Conservation (phyloP, 1,140 invertebrate species). For the Trypoxylus dichotomus region DNA sequence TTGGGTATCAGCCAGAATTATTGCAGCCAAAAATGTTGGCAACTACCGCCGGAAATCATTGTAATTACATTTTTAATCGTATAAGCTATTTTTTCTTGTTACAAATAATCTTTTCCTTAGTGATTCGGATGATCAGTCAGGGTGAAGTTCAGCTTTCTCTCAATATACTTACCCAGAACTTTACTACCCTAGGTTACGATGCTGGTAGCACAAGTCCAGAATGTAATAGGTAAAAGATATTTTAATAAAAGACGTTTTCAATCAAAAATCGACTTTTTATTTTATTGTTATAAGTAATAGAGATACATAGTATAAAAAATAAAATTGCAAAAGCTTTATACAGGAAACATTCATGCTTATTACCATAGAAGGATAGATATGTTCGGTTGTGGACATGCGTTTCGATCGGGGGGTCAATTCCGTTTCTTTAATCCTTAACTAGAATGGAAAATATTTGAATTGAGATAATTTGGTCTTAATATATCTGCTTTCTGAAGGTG, state of each 20-base stretch:
- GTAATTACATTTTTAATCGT: slow-evolving; percentile 33
- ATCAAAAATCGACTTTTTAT: background rate
- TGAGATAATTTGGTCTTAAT: too few species aligned
- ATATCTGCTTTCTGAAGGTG: too few species aligned
- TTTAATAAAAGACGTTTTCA: background rate
- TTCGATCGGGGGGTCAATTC: too few species aligned
- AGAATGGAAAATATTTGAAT: too few species aligned
- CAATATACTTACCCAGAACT: slow-evolving; percentile 45
- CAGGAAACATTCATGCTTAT: too few species aligned
- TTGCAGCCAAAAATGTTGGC: slow-evolving; percentile 51
- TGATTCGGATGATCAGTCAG: slow-evolving; percentile 47
- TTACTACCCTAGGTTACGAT: slow-evolving; percentile 47
- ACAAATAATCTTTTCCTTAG: slow-evolving; percentile 39
- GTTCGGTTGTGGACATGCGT: too few species aligned
- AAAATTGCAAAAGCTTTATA: too few species aligned
- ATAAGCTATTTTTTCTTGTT: slow-evolving; percentile 10
- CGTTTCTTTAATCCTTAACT: too few species aligned
- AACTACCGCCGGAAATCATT: slow-evolving; percentile 48
- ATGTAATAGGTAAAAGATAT: background rate
- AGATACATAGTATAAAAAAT: background rate
- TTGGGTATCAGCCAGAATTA: slow-evolving; percentile 52
- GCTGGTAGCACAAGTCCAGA: slow-evolving; percentile 35
- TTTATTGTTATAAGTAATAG: background rate
- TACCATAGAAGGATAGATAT: too few species aligned
- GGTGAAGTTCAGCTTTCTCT: slow-evolving; percentile 41